Base-by-base conservation (phyloP, 1,140 invertebrate species). In the Musca domestica region DNA sequence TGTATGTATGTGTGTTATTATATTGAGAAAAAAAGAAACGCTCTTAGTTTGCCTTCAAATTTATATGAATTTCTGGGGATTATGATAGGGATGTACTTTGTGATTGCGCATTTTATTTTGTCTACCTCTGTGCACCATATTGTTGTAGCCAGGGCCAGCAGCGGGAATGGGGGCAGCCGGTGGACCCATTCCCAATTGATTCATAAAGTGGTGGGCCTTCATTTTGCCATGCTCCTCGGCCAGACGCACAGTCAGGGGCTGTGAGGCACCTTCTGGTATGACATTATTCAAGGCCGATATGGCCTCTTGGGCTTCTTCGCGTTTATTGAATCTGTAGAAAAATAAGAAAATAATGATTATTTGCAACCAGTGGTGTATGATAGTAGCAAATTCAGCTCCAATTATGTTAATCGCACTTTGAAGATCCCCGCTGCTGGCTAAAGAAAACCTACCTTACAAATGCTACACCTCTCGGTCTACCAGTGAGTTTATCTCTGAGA, bases 191-290 rank as follows among this genome's bases (percentile, higher is more conserved):
- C 77, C 74, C 74, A 80, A 71, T 70, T 80, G 77, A n/a, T 74
- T 72, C 76, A 80, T 78, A 47, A 77, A 81, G 27, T 77, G 76
- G 14, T 76, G 75, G 5, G 92, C 92, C 76, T 94, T 94, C 77
- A 93, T 91, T 80, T 95, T 95, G 14, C 93, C 93, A 78, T 96
- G 95, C 80, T 97, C 95, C 80, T 96, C 94, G 0, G 95, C 95
- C 73, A 96, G 83, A 1, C 84, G 80, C 86, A 98, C 93, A 67
- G 88, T 88, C 10, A 98, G 83, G 10, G 93, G 91, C 75, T 95
- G 91, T 41, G 88, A 90, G 51, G 90, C 90, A 70, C 93, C 94
- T 70, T 93, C 91, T 23, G 93, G 91, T 72, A 92, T 88, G 68
- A 90, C 90, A 49, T 95, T 95, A 81, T 96, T 93, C 64, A 98